These are phyloP conservation scores for Esox masquinongy DNA, from an alignment of 2,797 vertebrate species.

Conservation along the genomic window DNA sequence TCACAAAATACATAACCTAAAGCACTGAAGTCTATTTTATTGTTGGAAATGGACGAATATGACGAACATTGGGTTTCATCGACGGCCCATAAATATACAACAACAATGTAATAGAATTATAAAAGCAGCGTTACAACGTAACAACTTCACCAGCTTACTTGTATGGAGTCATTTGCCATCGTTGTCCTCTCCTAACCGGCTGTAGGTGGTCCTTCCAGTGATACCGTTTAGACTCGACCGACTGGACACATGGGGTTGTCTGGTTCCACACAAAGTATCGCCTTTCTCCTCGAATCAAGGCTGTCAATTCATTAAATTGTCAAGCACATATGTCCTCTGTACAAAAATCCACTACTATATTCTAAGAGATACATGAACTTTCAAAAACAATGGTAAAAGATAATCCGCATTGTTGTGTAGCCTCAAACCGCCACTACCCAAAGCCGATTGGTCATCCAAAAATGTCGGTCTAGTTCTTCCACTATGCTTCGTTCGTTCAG, in stretches of 20 bases:
- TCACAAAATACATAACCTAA: constrained; percentile 10
- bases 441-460: constrained; percentile 38
- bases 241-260: constrained; percentile 39
- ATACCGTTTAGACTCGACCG: constrained; percentile 29
- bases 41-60: background rate
- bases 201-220: background rate
- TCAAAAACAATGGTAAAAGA: constrained; percentile 48
- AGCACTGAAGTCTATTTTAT: background rate
- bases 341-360: background rate
- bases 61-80: no score
- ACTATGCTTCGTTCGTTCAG: background rate
- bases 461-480: constrained; percentile 21
- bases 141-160: constrained; percentile 69
- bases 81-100: no score
- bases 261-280: background rate
- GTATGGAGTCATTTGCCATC: constrained; percentile 80
- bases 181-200: constrained; percentile 34
- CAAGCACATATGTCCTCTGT: background rate
- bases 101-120: no score
- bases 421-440: constrained; percentile 52
- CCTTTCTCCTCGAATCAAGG: background rate
- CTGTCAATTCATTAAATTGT: constrained; percentile 13
- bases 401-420: constrained; percentile 68
- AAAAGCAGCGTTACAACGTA: background rate
- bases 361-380: constrained; percentile 34